Conservation (phyloP, 2,797 vertebrate genomes). For the Dryobates pubescens region DNA sequence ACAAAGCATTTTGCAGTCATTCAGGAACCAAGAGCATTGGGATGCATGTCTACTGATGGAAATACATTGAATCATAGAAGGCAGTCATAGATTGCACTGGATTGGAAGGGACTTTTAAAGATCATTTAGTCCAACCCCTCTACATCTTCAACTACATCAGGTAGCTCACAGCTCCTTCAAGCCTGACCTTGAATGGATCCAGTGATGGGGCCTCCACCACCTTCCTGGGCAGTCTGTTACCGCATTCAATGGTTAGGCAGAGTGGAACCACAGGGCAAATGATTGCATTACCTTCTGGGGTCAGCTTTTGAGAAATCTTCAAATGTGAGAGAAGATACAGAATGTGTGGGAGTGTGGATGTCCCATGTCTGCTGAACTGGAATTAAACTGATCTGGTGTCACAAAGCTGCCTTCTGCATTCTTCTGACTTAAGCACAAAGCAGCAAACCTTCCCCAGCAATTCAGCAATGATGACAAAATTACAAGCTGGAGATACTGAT, state of each 20-base stretch:
- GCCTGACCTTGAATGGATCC: too few relatives aligned
- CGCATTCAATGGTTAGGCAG: neutral
- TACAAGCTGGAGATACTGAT: neutral
- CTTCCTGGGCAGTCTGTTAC: too few relatives aligned
- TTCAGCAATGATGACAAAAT: neutral
- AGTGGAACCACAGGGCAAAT: neutral
- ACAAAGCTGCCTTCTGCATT: neutral
- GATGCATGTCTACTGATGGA: neutral
- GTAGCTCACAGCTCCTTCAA: too few relatives aligned
- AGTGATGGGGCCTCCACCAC: too few relatives aligned
- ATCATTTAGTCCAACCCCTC: too few relatives aligned
- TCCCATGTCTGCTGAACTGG: neutral
- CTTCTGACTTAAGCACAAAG: neutral
- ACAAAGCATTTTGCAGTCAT: neutral
- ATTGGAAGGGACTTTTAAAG: too few relatives aligned
- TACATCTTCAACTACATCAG: too few relatives aligned
- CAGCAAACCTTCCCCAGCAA: neutral
- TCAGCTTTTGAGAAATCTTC: neutral
- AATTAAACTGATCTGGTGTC: neutral
- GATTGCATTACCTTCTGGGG: neutral
- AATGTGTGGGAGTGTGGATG: rapidly evolving
- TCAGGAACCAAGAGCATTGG: neutral
- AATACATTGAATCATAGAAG: neutral
- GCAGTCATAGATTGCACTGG: too few relatives aligned
- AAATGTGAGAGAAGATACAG: neutral